Evolutionary conservation across 2,113 vertebrate genomes (phyloP).

Genomic region (Ceuthmochares aereus): DNA sequence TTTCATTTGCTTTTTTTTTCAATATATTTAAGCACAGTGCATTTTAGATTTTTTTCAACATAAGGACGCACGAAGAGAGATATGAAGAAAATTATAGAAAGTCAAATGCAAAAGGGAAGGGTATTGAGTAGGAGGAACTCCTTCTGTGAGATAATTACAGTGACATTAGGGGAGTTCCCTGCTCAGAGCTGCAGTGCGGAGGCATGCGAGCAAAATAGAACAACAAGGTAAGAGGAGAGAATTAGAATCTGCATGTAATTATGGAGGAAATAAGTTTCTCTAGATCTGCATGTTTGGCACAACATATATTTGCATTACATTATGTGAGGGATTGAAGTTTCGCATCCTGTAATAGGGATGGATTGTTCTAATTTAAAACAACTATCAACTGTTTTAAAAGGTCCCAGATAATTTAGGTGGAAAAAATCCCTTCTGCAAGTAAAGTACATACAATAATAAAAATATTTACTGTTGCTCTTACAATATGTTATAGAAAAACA

Average conservation of each 20-base stretch:
- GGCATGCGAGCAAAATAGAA: background rate
- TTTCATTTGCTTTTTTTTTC: background rate
- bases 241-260: background rate
- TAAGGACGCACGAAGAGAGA: background rate
- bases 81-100: background rate
- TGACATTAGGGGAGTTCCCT: background rate
- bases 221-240: background rate
- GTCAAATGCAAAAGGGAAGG: background rate
- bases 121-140: background rate
- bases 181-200: background rate
- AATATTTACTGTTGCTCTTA: background rate
- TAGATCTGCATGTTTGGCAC: background rate
- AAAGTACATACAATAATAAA: background rate
- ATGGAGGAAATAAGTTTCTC: background rate
- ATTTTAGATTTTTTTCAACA: accelerated
- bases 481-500: background rate
- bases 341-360: background rate
- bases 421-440: background rate
- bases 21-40: background rate
- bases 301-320: background rate
- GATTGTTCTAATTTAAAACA: background rate
- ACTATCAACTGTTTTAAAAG: background rate
- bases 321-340: background rate
- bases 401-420: background rate
- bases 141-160: background rate